These are phyloP conservation scores for Lacerta viridis DNA, from an alignment of 2,797 vertebrate species.

Conservation along the genomic window DNA sequence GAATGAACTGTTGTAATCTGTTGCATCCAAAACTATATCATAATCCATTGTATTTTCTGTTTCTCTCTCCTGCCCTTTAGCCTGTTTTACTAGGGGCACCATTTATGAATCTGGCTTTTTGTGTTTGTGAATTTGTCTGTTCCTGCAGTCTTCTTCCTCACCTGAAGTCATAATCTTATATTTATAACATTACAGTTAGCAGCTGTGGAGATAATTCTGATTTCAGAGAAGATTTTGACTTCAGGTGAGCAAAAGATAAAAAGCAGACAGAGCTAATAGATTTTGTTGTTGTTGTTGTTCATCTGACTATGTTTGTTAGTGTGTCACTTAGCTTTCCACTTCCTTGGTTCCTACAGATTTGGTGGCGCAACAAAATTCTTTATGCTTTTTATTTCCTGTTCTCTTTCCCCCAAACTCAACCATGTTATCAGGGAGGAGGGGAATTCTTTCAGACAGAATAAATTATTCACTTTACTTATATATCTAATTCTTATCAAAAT, in stretches of 20 bases:
- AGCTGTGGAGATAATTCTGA: slow-evolving; percentile 23
- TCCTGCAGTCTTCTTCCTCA: slow-evolving; percentile 28
- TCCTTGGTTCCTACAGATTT: neutral
- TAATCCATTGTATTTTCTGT: neutral
- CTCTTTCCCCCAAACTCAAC: neutral
- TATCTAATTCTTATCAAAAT: neutral
- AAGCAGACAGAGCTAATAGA: neutral
- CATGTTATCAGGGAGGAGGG: neutral
- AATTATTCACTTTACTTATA: neutral
- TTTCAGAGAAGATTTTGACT: slow-evolving; percentile 15
- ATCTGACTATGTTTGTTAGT: neutral
- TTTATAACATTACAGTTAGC: slow-evolving; percentile 17
- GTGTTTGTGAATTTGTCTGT: slow-evolving; percentile 17
- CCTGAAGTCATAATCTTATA: slow-evolving; percentile 34
- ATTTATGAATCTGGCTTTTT: slow-evolving; percentile 17
- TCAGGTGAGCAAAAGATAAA: slow-evolving; percentile 39
- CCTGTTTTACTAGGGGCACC: neutral
- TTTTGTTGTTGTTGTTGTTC: neutral
- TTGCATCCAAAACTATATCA: neutral
- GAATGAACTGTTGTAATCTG: neutral
- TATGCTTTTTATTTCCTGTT: neutral
- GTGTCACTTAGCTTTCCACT: neutral
- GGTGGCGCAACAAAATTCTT: neutral
- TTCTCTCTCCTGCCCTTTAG: neutral
- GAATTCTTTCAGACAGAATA: neutral